Base-by-base conservation (phyloP, 1,140 invertebrate genomes). In the Chrysoperla carnea region DNA sequence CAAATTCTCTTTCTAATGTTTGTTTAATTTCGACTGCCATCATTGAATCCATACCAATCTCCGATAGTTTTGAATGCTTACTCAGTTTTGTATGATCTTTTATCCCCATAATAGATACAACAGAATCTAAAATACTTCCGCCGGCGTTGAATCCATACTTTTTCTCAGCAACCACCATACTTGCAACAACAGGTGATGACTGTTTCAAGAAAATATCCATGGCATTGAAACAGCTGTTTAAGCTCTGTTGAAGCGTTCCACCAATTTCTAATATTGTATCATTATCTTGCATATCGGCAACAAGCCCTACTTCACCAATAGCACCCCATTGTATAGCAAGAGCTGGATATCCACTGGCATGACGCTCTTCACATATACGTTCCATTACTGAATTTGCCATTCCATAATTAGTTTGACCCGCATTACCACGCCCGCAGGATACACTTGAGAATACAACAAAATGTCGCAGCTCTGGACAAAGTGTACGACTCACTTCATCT, bases 11-110 rank as follows among this genome's bases (percentile, higher is more conserved):
- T 52, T 81, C 78, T 9, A 81, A 52, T 4, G 68, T 69, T 51
- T 81, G 78, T 54, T 78, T 79, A 29, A 81, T 70, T 64, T 91
- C 87, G 1, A 88, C 83, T 4, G 79, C 82, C 80, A 89, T 89
- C 55, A 92, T 72, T 12, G 84, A 88, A 62, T 92, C 88, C 69
- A 92, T 79, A 39, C 88, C 87, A 37, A 87, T 67, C 58, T 93
- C 89, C 12, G 81, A 81, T 1, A 94, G 63, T 0, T 78, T 78
- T 43, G 71, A 65, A 48, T 78, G 69, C 17, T 67, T 56, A 38
- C 76, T 76, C 3, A 85, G 60, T 8, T 69, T 69, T 49, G 72
- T 73, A 17, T 71, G 43, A 49, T 72, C 67, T 36, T 62, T 51
- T 9, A 68, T 44, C 39, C 64, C 65, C 56, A 23, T 23, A 23